Percentiles rank a stretch among this genome's conserved stretches.
Evolutionary conservation across 1,140 invertebrate genomes (phyloP).

Genomic region (Trinorchestia longiramus): DNA sequence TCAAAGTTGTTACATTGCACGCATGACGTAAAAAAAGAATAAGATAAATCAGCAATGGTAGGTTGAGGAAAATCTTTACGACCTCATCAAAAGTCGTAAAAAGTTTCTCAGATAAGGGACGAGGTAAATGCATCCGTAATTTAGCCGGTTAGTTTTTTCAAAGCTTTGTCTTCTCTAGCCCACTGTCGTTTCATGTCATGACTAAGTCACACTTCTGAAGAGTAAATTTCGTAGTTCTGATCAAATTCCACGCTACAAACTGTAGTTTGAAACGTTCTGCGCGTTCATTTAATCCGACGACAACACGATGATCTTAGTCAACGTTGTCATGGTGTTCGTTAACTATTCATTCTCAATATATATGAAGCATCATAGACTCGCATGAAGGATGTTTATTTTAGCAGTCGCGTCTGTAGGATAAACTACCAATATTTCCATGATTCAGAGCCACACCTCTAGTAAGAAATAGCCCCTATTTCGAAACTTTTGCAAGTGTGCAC

Average conservation of each 20-base stretch:
- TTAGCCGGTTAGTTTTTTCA: not conserved
- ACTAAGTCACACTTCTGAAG: not conserved
- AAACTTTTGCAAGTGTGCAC: too few species aligned
- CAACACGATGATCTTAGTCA: not conserved
- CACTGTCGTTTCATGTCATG: not conserved
- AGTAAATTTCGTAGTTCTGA: not conserved
- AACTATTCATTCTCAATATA: not conserved
- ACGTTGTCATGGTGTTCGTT: not conserved
- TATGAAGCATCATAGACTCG: not conserved
- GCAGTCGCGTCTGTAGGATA: not conserved
- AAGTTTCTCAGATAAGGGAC: not conserved
- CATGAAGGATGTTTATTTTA: not conserved
- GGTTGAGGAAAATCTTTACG: not conserved
- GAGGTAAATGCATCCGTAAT: not conserved
- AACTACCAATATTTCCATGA: not conserved
- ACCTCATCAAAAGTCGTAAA: not conserved
- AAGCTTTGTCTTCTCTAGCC: not conserved
- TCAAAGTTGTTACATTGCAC: not conserved
- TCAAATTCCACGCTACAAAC: not conserved
- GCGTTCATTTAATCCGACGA: not conserved
- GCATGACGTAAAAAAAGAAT: not conserved
- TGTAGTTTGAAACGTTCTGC: not conserved
- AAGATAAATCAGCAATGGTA: not conserved
- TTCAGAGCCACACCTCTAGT: too few species aligned
- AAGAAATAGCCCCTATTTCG: too few species aligned